These are phyloP conservation scores for Tinea pellionella DNA, from an alignment of 2,888 invertebrate species.

Conservation along the genomic window DNA sequence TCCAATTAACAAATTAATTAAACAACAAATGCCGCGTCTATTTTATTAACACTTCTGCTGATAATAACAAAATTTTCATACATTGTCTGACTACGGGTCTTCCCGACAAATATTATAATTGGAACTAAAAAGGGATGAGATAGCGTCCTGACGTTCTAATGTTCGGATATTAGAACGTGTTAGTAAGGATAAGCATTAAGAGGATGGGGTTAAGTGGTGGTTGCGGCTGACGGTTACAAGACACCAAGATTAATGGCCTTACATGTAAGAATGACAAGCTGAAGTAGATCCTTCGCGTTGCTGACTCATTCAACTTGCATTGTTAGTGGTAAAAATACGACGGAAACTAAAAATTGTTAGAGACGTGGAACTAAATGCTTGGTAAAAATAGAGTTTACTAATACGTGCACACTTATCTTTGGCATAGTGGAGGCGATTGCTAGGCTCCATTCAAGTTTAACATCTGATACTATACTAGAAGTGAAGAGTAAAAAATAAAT, in stretches of 20 bases:
- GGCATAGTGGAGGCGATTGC: too few relatives aligned
- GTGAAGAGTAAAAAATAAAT: too few relatives aligned
- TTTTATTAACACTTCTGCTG: too few relatives aligned
- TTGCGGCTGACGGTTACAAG: conserved; percentile 4
- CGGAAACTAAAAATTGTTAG: background rate
- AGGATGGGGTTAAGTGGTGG: conserved; percentile 4
- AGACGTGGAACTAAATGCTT: background rate
- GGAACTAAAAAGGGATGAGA: background rate
- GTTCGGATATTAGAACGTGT: background rate
- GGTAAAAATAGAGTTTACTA: background rate
- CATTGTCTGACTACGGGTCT: too few relatives aligned
- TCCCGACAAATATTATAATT: background rate
- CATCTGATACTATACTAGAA: too few relatives aligned
- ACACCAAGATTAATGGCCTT: conserved; percentile 4
- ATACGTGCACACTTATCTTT: too few relatives aligned
- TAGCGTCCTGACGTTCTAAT: background rate
- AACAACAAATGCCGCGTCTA: too few relatives aligned
- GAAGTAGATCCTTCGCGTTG: background rate
- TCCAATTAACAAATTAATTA: too few relatives aligned
- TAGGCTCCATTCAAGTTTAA: too few relatives aligned
- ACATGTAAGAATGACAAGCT: conserved; percentile 4
- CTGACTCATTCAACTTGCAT: background rate
- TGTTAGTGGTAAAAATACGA: background rate
- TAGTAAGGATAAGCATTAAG: background rate
- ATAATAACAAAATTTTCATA: too few relatives aligned